phyloP scores from a whole-genome alignment of 2,797 vertebrate species.

The Melanotaenia trifasciata region DNA sequence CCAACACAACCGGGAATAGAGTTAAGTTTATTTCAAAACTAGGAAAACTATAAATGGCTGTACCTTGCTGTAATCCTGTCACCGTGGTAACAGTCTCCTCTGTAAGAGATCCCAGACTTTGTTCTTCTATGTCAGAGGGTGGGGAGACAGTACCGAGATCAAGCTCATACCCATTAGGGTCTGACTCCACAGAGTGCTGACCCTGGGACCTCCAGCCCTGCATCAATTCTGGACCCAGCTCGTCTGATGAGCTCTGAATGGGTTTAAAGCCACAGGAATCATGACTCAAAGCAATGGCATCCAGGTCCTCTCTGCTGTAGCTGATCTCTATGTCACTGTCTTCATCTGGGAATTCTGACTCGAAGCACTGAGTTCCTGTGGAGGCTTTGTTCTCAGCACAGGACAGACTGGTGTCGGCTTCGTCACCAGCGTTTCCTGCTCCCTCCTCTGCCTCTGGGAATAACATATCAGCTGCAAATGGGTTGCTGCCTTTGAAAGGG shows the following conservation, averaged over 20 bases:
- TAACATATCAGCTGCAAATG: conserved; percentile 71
- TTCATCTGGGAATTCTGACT: conserved; percentile 78
- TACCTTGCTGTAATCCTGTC: conserved; percentile 46
- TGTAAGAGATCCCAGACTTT: conserved; percentile 54
- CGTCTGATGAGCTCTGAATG: conserved; percentile 78
- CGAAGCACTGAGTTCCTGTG: conserved; percentile 80
- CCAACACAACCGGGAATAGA: too few relatives aligned
- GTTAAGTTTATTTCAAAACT: neutral
- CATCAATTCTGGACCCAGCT: conserved; percentile 55
- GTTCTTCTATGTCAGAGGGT: conserved; percentile 72
- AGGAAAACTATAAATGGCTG: neutral
- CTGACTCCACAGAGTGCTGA: conserved; percentile 76
- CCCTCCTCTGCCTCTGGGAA: conserved; percentile 35
- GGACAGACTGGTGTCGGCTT: conserved; percentile 72
- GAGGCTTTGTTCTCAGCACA: conserved; percentile 79
- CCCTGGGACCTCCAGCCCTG: conserved; percentile 66
- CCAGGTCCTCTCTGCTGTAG: conserved; percentile 77
- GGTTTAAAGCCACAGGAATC: conserved; percentile 70
- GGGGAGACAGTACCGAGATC: conserved; percentile 65
- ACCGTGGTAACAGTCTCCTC: conserved; percentile 11
- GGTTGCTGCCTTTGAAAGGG: conserved; percentile 84
- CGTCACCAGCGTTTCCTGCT: conserved; percentile 46
- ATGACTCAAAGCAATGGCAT: conserved; percentile 9
- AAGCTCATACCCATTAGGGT: conserved; percentile 78
- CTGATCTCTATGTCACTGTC: conserved; percentile 81